Percentiles rank a stretch among this genome's conserved stretches.
phyloP scores from a whole-genome alignment of 2,113 vertebrate genomes.

The Leptosomus discolor region DNA sequence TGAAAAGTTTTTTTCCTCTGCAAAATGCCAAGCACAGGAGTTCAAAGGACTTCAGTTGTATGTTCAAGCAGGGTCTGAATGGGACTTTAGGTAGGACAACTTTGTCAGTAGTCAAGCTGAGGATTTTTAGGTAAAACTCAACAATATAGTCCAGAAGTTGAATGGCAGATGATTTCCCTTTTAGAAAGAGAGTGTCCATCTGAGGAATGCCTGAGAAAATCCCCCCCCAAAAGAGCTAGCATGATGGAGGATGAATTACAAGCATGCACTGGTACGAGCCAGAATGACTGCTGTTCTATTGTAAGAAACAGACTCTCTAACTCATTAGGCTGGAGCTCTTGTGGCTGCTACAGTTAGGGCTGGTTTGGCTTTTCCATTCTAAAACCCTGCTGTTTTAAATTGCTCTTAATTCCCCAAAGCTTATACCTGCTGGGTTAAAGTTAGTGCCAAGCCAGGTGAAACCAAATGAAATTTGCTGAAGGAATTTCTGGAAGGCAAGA shows the following conservation, averaged over 20 bases:
- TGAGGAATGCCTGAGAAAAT: not conserved
- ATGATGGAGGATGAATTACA: not conserved
- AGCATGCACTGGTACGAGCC: not conserved
- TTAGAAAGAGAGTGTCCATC: not conserved
- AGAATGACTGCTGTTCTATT: not conserved
- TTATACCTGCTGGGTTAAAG: conserved; percentile 15
- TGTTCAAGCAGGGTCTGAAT: not conserved
- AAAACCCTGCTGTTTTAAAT: conserved; percentile 27
- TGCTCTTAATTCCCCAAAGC: not conserved
- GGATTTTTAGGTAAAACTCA: not conserved
- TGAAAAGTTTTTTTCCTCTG: not conserved
- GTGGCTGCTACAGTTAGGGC: not conserved
- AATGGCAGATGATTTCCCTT: not conserved
- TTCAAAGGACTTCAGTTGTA: not conserved
- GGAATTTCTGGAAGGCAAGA: conserved; percentile 7
- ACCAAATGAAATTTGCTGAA: not conserved
- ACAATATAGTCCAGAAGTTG: not conserved
- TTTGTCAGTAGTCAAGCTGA: not conserved
- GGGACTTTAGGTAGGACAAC: not conserved
- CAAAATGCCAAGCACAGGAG: not conserved
- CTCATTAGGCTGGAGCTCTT: not conserved
- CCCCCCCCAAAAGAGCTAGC: not conserved
- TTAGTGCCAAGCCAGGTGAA: conserved; percentile 11
- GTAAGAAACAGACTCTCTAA: not conserved
- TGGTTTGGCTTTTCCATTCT: not conserved